These are phyloP conservation scores for Nycticebus coucang DNA, from an alignment of 2,113 vertebrate species.

Conservation along the genomic window DNA sequence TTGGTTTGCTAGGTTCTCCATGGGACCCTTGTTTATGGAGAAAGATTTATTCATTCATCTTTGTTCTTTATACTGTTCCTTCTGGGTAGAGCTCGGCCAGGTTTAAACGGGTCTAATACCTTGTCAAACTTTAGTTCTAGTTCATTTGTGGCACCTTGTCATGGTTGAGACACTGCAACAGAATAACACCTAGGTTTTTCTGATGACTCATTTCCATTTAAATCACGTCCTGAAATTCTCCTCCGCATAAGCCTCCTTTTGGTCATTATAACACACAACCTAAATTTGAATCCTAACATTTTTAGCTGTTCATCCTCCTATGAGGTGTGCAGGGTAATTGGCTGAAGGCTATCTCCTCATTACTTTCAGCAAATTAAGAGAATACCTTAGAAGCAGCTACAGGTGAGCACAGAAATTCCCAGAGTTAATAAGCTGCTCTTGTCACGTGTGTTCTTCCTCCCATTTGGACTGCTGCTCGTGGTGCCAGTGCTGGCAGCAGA, in stretches of 20 bases:
- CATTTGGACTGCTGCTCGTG: constrained; percentile 34
- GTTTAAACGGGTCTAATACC: background rate
- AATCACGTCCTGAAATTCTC: constrained; percentile 26
- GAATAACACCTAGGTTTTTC: background rate
- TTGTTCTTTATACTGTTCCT: constrained; percentile 2
- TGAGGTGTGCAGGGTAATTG: constrained; percentile 32
- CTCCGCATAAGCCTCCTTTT: background rate
- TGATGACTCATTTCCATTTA: background rate
- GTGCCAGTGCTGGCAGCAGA: constrained; percentile 49
- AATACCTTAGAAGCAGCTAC: background rate
- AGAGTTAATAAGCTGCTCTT: constrained; percentile 50
- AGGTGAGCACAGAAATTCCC: background rate
- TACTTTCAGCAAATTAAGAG: constrained; percentile 63
- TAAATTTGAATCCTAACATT: constrained; percentile 40
- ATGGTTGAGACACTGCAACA: background rate
- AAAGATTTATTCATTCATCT: background rate
- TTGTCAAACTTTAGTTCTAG: background rate
- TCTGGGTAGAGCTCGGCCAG: background rate
- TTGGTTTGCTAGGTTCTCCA: background rate
- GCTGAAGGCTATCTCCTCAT: background rate
- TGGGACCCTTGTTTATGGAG: background rate
- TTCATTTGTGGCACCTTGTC: background rate
- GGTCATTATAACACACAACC: background rate
- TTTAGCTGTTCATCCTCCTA: background rate
- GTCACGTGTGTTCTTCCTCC: background rate